Conservation (phyloP, 2,888 invertebrate species). For the Trilocha varians region DNA sequence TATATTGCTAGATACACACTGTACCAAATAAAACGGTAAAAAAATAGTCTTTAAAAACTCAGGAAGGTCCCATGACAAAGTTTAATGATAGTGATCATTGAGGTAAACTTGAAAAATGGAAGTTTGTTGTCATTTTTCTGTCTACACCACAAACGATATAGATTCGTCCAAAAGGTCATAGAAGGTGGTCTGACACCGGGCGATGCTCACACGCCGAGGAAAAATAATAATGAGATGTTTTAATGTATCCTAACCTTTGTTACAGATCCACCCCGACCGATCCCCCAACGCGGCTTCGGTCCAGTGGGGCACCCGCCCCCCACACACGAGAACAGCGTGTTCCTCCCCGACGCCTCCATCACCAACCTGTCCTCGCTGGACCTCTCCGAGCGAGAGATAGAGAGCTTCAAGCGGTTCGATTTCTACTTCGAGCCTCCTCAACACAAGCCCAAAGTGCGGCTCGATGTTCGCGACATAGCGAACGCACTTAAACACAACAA, state of each 20-base stretch:
- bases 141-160: no score
- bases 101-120: no score
- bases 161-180: no score
- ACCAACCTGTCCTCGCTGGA: constrained; percentile 85
- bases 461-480: constrained; percentile 33
- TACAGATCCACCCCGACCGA: background rate
- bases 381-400: constrained; percentile 85
- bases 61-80: no score
- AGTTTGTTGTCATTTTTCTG: no score
- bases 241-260: background rate
- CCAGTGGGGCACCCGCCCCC: constrained; percentile 10
- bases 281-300: constrained; percentile 6
- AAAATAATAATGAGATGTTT: no score
- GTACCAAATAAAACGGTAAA: no score
- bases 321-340: constrained; percentile 71
- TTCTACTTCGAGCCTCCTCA: constrained; percentile 86
- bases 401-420: constrained; percentile 90
- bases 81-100: no score
- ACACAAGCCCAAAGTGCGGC: constrained; percentile 72
- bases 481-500: constrained; percentile 28
- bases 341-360: constrained; percentile 85
- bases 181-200: no score
- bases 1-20: no score
- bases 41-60: no score
- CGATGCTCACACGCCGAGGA: no score